Base-by-base conservation (phyloP, 2,113 vertebrate species). In the Shinisaurus crocodilurus region DNA sequence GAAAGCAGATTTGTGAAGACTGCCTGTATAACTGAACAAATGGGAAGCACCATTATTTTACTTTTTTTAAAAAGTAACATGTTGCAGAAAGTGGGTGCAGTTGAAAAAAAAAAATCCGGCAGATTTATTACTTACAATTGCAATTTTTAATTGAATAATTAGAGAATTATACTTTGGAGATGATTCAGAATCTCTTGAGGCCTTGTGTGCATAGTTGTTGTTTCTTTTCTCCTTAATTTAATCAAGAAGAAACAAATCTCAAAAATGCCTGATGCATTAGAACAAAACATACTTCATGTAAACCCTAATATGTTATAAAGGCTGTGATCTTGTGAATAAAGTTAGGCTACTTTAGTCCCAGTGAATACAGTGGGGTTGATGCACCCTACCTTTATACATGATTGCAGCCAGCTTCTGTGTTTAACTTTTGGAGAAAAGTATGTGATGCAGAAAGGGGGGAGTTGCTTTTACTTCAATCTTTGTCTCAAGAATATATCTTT, bases 191-290 rank as follows among this genome's bases (percentile, higher is more conserved):
- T 77, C 45, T 95, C 54, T 82, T 3, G 90, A 93, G 34, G 48
- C 16, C 90, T n/a, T 50, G 1, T 88, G 9, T 79, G 29, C 23
- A n/a, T 1, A 20, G 88, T 6, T 89, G 43, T 91, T 50, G 15
- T 37, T 82, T 82, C 88, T 37, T 23, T 74, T 69, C 74, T 43
- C 27, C 43, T 70, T 90, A 90, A 89, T 92, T 88, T 93, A 87
- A 90, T 72, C 92, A 72, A 87, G 86, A 91, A 94, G 63, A 48
- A 79, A 92, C 29, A 65, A 89, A 40, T 88, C 93, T 95, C 90
- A 95, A 95, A 94, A 89, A 93, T 94, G 63, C 87, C 34, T 95
- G 70, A 84, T 80, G 93, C 60, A 90, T 94, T 90, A 91, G 87
- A 93, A 90, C 88, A 90, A 93, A 93, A 92, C 1, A 70, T 75